A percentile compares a stretch with the other conserved stretches of the same genome.
phyloP scores from a whole-genome alignment of 2,888 invertebrate genomes.

The Erannis defoliaria region DNA sequence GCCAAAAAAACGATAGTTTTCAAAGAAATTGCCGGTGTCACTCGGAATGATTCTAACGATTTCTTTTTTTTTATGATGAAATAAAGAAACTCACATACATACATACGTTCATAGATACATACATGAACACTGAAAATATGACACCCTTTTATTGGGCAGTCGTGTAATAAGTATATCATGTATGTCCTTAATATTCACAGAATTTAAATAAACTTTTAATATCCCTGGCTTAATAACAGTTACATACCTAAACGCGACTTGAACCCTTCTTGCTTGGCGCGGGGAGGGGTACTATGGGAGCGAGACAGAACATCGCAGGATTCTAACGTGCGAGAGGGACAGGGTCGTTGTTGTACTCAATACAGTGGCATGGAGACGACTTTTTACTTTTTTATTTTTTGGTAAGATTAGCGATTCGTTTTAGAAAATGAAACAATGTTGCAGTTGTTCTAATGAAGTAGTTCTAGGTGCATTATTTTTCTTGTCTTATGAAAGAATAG shows the following conservation, averaged over 20 bases:
- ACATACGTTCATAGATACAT: too few species aligned
- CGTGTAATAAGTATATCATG: too few species aligned
- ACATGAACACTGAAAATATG: too few species aligned
- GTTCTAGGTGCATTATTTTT: background rate
- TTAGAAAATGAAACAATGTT: constrained; percentile 11
- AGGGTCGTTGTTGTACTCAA: constrained; percentile 51
- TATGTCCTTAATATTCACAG: background rate
- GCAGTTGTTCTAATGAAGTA: constrained; percentile 3
- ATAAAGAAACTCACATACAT: too few species aligned
- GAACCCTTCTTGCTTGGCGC: constrained; percentile 65
- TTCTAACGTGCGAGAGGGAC: constrained; percentile 64
- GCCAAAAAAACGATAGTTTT: too few species aligned
- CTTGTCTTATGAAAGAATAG: too few species aligned
- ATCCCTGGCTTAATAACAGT: constrained; percentile 38
- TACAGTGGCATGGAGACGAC: constrained; percentile 55
- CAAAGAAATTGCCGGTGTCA: too few species aligned
- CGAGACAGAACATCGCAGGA: constrained; percentile 59
- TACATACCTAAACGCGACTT: constrained; percentile 62
- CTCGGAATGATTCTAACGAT: too few species aligned
- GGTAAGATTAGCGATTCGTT: constrained; percentile 12
- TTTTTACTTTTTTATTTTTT: constrained; percentile 22
- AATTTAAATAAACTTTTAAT: background rate
- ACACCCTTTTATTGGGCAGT: too few species aligned
- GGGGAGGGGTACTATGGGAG: constrained; percentile 61
- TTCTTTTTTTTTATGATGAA: too few species aligned